These are phyloP conservation scores for Drosophila bocqueti DNA, from an alignment of 1,140 invertebrate species.

Conservation along the genomic window DNA sequence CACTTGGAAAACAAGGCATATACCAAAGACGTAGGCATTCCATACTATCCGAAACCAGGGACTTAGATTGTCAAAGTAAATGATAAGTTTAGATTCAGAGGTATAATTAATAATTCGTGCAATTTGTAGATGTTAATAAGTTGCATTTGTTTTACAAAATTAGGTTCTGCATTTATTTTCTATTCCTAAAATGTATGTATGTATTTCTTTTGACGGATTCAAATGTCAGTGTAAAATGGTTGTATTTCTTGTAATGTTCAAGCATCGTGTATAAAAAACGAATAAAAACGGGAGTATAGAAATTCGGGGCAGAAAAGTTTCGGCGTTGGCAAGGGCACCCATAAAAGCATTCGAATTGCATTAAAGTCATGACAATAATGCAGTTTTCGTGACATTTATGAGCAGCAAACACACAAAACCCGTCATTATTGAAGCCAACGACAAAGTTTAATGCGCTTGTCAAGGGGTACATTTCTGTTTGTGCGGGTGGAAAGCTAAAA, in stretches of 20 bases:
- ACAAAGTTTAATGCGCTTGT: conserved; percentile 36
- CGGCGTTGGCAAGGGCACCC: conserved; percentile 5
- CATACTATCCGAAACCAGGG: not conserved
- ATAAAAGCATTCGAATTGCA: conserved; percentile 65
- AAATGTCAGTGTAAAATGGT: not conserved
- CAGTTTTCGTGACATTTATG: conserved; percentile 61
- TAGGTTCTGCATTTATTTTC: not conserved
- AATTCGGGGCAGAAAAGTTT: not conserved
- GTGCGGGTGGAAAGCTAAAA: conserved; percentile 6
- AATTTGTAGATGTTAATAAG: not conserved
- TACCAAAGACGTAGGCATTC: not conserved
- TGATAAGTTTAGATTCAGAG: not conserved
- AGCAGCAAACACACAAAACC: conserved; percentile 5
- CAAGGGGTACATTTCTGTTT: conserved; percentile 21
- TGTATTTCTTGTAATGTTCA: not conserved
- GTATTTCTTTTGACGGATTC: not conserved
- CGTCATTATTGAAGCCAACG: conserved; percentile 20
- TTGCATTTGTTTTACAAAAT: not conserved
- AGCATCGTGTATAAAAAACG: not conserved
- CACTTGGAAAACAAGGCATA: conserved; percentile 13
- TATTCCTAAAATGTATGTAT: not conserved
- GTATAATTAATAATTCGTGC: not conserved
- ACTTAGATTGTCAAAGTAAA: not conserved
- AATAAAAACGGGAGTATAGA: not conserved
- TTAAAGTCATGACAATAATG: conserved; percentile 60